phyloP scores from a whole-genome alignment of 1,140 invertebrate species.

The Chelonus insularis region DNA sequence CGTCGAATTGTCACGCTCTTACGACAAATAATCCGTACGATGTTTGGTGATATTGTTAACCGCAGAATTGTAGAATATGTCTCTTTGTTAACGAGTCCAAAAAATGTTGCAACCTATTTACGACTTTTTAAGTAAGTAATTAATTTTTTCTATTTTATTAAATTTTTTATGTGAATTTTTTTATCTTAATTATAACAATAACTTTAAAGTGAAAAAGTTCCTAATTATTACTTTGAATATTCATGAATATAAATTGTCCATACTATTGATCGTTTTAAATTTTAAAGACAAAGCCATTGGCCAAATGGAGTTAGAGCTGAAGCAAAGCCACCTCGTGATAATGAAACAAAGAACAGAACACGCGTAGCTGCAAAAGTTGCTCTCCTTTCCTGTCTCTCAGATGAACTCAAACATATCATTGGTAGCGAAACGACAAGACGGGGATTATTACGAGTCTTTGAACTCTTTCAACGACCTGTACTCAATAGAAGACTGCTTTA shows the following conservation, averaged over 20 bases:
- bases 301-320: slow-evolving; percentile 72
- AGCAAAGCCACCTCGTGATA: slow-evolving; percentile 67
- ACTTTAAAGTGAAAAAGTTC: no score
- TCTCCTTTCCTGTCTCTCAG: slow-evolving; percentile 73
- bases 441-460: slow-evolving; percentile 87
- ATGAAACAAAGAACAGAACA: slow-evolving; percentile 76
- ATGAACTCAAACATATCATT: slow-evolving; percentile 89
- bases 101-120: slow-evolving; percentile 87
- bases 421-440: slow-evolving; percentile 86
- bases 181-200: no score
- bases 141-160: no score
- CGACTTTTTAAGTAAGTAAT: slow-evolving; percentile 77
- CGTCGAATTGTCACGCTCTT: slow-evolving; percentile 79
- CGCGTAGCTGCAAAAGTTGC: slow-evolving; percentile 84
- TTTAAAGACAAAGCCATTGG: slow-evolving; percentile 75
- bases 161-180: no score
- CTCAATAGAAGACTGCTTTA: slow-evolving; percentile 85
- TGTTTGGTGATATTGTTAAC: slow-evolving; percentile 86
- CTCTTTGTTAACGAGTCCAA: slow-evolving; percentile 84
- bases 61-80: slow-evolving; percentile 90
- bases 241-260: no score
- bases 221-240: no score
- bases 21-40: slow-evolving; percentile 77
- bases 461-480: slow-evolving; percentile 82
- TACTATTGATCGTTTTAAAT: slow-evolving; percentile 23